Conservation (phyloP, 1,140 invertebrate genomes). For the Listronotus oregonensis region DNA sequence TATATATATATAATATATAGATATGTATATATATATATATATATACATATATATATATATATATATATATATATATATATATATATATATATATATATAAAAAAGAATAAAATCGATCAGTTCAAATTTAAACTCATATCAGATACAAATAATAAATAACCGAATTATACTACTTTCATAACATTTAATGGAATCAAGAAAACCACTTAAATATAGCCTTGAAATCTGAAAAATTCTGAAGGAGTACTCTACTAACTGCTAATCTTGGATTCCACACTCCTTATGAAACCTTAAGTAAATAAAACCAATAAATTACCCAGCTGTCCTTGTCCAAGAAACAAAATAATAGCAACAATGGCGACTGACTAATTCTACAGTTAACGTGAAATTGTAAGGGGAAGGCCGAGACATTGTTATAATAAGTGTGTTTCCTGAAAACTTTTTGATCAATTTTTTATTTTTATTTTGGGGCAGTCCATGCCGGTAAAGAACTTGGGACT, state of each 20-base stretch:
- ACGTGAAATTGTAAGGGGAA: constrained; percentile 26
- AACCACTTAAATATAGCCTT: constrained; percentile 26
- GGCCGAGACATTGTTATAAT: not conserved
- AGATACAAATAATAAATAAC: too few species aligned
- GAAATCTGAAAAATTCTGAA: constrained; percentile 31
- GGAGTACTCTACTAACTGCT: constrained; percentile 28
- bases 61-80: constrained; percentile 6
- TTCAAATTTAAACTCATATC: too few species aligned
- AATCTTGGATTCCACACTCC: constrained; percentile 16
- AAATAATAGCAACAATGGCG: constrained; percentile 41
- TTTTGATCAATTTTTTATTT: too few species aligned
- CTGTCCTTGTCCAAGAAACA: constrained; percentile 41
- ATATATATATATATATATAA: too few species aligned
- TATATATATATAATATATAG: too few species aligned
- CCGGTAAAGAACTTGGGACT: too few species aligned
- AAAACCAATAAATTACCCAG: constrained; percentile 34
- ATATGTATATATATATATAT: constrained; percentile 10
- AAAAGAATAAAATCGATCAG: too few species aligned
- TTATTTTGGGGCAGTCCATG: too few species aligned
- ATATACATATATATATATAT: constrained; percentile 5
- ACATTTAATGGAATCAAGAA: constrained; percentile 26
- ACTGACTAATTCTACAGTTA: constrained; percentile 48
- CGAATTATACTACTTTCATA: not conserved
- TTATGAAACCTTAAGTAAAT: constrained; percentile 36
- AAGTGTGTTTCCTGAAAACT: too few species aligned